Conservation (phyloP, 2,888 invertebrate genomes). For the Thysanoteuthis rhombus region DNA sequence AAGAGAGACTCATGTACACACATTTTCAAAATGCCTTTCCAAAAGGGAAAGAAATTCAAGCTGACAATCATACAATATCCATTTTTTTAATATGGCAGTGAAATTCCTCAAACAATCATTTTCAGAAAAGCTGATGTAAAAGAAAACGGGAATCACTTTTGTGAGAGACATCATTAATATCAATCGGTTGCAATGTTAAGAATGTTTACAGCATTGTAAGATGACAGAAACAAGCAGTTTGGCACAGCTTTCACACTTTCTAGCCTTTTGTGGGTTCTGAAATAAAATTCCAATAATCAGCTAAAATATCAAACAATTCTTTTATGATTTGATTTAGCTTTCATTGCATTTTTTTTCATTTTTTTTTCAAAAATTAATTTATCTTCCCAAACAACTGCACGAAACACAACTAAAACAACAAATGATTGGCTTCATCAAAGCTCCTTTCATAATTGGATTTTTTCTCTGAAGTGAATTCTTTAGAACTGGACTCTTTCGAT, state of each 20-base stretch:
- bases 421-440: background rate
- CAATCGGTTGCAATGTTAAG: background rate
- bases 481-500: background rate
- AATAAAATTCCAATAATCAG: background rate
- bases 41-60: too few relatives aligned
- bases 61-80: too few relatives aligned
- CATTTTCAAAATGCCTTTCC: too few relatives aligned
- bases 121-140: background rate
- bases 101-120: background rate
- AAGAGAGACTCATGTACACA: too few relatives aligned
- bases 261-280: background rate
- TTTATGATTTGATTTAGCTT: background rate
- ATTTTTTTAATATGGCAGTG: too few relatives aligned
- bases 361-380: background rate
- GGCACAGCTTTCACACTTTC: background rate
- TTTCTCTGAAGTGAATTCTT: background rate
- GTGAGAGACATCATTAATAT: background rate
- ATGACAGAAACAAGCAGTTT: background rate
- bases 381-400: background rate
- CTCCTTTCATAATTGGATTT: background rate
- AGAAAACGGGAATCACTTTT: background rate
- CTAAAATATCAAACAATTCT: background rate
- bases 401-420: background rate
- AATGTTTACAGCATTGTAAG: background rate
- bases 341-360: background rate